These are phyloP conservation scores for Sciurus niger DNA, from an alignment of 2,113 vertebrate genomes.

Conservation along the genomic window DNA sequence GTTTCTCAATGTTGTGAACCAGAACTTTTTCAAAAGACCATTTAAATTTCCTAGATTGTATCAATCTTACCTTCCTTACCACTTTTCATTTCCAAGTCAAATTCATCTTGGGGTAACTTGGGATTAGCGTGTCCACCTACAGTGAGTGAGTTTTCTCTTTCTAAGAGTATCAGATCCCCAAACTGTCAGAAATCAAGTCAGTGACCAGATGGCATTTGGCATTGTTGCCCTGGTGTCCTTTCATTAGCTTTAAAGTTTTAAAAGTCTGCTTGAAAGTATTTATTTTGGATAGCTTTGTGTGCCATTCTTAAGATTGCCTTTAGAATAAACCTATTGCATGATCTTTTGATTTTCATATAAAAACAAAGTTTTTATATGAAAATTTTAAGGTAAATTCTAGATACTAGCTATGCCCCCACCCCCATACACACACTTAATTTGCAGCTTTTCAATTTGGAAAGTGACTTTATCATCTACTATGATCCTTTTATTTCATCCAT, in stretches of 20 bases:
- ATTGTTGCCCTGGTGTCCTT: conserved; percentile 73
- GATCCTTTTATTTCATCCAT: background rate
- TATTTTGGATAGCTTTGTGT: conserved; percentile 77
- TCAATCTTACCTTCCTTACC: background rate
- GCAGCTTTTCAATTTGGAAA: background rate
- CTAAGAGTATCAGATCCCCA: conserved; percentile 84
- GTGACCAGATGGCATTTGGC: conserved; percentile 84
- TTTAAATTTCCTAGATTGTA: background rate
- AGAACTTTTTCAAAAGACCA: background rate
- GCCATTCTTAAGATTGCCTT: background rate
- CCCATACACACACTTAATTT: background rate
- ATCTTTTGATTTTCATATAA: conserved; percentile 44
- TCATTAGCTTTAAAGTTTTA: conserved; percentile 85
- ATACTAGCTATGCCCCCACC: too few relatives aligned
- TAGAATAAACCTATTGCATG: background rate
- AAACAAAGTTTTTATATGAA: background rate
- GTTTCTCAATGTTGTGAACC: background rate
- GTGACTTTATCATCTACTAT: background rate
- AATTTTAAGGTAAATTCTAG: conserved; percentile 9
- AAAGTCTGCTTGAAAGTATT: conserved; percentile 85
- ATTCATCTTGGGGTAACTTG: conserved; percentile 76
- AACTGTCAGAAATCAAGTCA: conserved; percentile 84
- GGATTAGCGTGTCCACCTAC: conserved; percentile 68
- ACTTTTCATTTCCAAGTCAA: conserved; percentile 86
- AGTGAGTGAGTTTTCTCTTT: conserved; percentile 76